Evolutionary conservation across 2,113 vertebrate genomes (phyloP), one percentile per base, ranked within the genome.

Genomic region (Lycaon pictus): DNA sequence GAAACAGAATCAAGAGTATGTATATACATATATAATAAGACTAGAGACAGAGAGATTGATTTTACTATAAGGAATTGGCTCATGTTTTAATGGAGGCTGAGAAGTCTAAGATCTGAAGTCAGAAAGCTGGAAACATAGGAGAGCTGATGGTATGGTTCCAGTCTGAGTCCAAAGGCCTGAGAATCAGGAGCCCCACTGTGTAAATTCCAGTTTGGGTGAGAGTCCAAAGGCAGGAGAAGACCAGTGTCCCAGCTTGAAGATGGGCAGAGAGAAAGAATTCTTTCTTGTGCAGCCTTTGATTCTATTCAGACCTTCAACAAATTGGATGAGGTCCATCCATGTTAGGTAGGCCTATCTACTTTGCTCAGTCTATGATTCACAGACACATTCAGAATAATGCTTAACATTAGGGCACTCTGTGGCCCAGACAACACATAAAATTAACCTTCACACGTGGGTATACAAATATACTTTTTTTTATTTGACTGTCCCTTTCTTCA

Each of bases 181-280:
- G 27, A 55, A 65, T 74, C 79, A 95, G 29, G n/a, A 83, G 9
- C n/a, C 55, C 67, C 2, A 23, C 43, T 83, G 19, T 56, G 12
- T 55, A 76, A 74, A 11, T 76, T 55, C 65, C 43, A 60, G 11
- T 60, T 53, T 63, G 15, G 11, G 20, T 87, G 32, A 0, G 7
- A 95, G 43, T 89, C 9, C 79, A 56, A 76, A 83, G n/a, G 86
- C 32, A 88, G 53, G 9, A 65, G 65, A 94, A 88, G 22, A 94
- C 8, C 16, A 58, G 13, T 62, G 63, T 88, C 53, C 37, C 74
- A 83, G 32, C 43, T 74, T 84, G 25, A 37, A 95, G 79, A 48
- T 1, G 72, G 32, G 7, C 72, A 67, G 56, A 32, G n/a, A 32
- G 43, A 55, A 12, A 71, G 19, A 58, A 63, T 81, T 85, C 12